A percentile compares a stretch with the other conserved stretches of the same genome.
These are phyloP conservation scores for Channallabes apus DNA, from an alignment of 2,797 vertebrate species.

Conservation along the genomic window DNA sequence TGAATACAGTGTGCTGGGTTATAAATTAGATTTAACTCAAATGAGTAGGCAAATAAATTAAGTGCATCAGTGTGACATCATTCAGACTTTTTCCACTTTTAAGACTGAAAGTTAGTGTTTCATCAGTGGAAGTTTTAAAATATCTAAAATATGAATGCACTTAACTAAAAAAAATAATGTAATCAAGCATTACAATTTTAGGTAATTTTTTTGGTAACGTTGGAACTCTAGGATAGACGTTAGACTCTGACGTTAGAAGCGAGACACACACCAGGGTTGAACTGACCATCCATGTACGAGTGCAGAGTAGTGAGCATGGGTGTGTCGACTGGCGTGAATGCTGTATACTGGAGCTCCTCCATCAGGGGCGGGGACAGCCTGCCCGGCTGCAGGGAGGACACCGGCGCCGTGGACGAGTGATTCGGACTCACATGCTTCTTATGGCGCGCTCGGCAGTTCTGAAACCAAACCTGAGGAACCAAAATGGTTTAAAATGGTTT, in stretches of 20 bases:
- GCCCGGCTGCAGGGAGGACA: conserved; percentile 80
- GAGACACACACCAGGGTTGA: neutral
- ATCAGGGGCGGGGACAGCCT: conserved; percentile 82
- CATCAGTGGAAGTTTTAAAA: neutral
- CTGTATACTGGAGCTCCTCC: conserved; percentile 90
- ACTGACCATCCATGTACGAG: conserved; percentile 84
- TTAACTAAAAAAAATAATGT: neutral
- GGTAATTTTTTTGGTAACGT: too few species aligned
- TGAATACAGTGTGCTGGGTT: neutral
- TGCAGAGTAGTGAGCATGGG: conserved; percentile 84
- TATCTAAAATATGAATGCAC: neutral
- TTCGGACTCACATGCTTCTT: conserved; percentile 92
- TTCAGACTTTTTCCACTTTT: neutral
- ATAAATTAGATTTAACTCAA: neutral
- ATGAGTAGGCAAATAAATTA: too few species aligned
- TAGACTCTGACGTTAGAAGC: neutral
- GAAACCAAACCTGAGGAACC: conserved; percentile 93
- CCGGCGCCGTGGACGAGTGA: conserved; percentile 71
- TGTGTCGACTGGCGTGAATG: conserved; percentile 84
- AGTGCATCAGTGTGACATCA: neutral
- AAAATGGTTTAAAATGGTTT: neutral
- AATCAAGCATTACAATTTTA: neutral
- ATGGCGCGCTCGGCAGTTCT: conserved; percentile 95
- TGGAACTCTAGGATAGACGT: neutral
- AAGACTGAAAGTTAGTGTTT: neutral